Conservation (phyloP, 2,113 vertebrate genomes). For the Malurus alboscapulatus region DNA sequence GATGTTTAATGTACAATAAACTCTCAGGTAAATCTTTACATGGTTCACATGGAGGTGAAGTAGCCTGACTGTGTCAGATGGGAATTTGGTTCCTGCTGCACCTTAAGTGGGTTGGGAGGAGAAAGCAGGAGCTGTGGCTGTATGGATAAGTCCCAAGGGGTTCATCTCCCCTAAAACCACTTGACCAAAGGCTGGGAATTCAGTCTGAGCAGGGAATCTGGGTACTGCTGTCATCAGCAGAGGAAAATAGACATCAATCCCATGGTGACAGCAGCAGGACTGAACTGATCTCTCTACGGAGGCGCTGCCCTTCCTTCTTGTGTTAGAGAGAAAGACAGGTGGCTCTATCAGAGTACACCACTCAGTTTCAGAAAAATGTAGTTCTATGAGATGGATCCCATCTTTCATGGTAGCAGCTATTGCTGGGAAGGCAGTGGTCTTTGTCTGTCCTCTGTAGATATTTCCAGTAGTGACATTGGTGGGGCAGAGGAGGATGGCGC, state of each 20-base stretch:
- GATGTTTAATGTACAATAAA: neutral
- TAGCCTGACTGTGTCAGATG: neutral
- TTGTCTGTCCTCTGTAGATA: accelerated
- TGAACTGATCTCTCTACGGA: neutral
- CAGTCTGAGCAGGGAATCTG: neutral
- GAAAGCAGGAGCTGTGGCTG: neutral
- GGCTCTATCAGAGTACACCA: neutral
- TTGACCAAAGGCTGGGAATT: neutral
- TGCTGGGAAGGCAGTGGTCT: neutral
- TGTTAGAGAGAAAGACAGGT: neutral
- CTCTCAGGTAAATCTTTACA: neutral
- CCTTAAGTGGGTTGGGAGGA: neutral
- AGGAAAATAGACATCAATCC: neutral
- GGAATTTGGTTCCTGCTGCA: neutral
- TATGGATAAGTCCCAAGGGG: neutral
- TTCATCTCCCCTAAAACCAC: neutral
- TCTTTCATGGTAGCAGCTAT: neutral
- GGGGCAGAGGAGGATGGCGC: neutral
- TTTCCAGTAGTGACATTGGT: accelerated
- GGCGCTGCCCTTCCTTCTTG: neutral
- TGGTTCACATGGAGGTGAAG: neutral
- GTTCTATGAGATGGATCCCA: neutral
- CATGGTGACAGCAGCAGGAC: neutral
- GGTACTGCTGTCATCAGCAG: neutral
- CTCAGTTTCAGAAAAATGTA: neutral